Evolutionary conservation across 2,888 invertebrate genomes (phyloP), one percentile per base, ranked within the genome.

Genomic region (Rotaria socialis): DNA sequence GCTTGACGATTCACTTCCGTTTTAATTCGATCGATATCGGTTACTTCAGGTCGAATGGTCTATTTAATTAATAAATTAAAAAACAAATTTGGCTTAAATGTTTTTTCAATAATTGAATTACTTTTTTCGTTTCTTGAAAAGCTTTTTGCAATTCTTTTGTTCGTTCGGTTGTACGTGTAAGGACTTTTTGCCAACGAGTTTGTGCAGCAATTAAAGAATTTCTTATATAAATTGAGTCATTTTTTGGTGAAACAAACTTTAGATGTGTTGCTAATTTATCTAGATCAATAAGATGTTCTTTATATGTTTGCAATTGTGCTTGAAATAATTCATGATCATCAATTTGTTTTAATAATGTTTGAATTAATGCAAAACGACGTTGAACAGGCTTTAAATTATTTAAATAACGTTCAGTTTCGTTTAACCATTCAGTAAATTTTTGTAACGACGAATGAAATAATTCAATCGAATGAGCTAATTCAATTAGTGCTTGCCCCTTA

Each of bases 231-330:
- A 98, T 97, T 0, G 97, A 97, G 91, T 99, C 99, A 90, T 98
- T 98, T 91, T 98, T 99, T 92, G 99, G 99, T 89, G 97, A 97
- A 93, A 97, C 97, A 92, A 98, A 97, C 91, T 98, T 99, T 86
- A 99, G 93, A 90, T 97, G 97, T 0, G 97, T 97, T 88, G 97
- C 98, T 91, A 96, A 96, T 92, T 97, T 97, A 92, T 98, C 97
- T 88, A 99, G 92, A 89, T 95, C 94, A 0, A 96, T 93, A 96
- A 98, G 96, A 0, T 95, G 95, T 91, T 97, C 97, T 6, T 97
- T 94, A 91, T 97, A 96, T 0, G 95, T 94, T 24, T 95, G 94
- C 0, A 98, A 89, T 10, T 41, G 56, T 19, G 16, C 22, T 58
- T 85, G 86, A 35, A 86, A 84, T 47, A 35, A 10, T 60, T 86